A percentile compares a stretch with the other conserved stretches of the same genome.
Evolutionary conservation across 2,797 vertebrate species (phyloP).

Genomic region (Fratercula arctica): DNA sequence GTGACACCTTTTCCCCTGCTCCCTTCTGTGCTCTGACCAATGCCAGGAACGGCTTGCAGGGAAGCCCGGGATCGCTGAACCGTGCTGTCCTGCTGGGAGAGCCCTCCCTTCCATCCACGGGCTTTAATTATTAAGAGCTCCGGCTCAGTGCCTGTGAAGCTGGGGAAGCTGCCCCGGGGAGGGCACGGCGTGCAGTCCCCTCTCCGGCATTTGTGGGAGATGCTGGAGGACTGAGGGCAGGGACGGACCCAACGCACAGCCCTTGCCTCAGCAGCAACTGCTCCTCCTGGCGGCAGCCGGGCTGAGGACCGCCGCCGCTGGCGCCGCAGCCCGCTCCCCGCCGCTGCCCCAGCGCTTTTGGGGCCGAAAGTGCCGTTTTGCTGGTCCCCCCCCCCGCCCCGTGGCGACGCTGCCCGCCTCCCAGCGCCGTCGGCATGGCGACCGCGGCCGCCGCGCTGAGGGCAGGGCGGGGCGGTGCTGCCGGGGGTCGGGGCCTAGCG

Average conservation of each 20-base stretch:
- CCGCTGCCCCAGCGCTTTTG: fast-evolving
- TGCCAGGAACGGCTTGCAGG: not conserved
- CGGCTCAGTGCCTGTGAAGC: fast-evolving
- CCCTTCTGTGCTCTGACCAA: not conserved
- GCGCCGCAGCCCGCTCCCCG: not conserved
- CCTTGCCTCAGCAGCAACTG: not conserved
- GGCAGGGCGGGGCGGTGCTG: not conserved
- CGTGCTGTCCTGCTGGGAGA: not conserved
- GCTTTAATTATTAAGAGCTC: fast-evolving
- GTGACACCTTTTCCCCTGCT: not conserved
- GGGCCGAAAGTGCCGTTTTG: not conserved
- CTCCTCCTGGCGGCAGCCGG: not conserved
- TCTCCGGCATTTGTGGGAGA: fast-evolving
- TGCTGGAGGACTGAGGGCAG: not conserved
- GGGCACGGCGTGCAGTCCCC: fast-evolving
- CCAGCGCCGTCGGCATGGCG: not conserved
- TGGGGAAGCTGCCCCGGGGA: not conserved
- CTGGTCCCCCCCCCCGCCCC: fast-evolving
- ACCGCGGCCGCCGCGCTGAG: not conserved
- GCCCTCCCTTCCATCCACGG: not conserved
- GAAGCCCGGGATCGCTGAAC: not conserved
- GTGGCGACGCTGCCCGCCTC: not conserved
- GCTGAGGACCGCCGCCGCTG: not conserved
- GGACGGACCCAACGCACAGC: not conserved
- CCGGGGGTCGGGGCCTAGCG: not conserved